Percentiles rank a stretch among this genome's conserved stretches.
Conservation (phyloP, 2,797 vertebrate genomes). For the Morus bassanus region DNA sequence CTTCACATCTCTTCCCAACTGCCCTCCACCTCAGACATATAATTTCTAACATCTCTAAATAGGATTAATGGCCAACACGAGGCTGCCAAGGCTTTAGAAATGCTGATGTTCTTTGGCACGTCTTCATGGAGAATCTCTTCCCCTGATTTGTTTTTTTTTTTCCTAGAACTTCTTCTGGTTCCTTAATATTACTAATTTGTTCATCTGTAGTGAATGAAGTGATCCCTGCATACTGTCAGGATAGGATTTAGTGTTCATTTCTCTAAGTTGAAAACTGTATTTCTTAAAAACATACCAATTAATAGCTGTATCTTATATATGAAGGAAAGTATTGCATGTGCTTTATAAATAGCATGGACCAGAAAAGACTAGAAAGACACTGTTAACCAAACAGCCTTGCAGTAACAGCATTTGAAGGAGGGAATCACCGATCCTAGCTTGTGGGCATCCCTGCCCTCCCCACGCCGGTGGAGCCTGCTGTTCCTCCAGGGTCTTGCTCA, state of each 20-base stretch:
- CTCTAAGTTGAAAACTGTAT: background rate
- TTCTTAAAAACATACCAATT: background rate
- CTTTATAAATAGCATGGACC: background rate
- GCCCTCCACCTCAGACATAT: background rate
- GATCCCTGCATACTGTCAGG: background rate
- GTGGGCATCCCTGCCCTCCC: background rate
- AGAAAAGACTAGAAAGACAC: background rate
- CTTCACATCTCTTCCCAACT: background rate
- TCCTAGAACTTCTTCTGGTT: background rate
- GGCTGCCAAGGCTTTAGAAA: background rate
- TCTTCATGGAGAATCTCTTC: background rate
- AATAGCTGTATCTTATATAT: background rate
- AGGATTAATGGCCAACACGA: background rate
- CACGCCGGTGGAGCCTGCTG: accelerated
- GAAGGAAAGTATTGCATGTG: background rate
- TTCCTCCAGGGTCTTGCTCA: background rate
- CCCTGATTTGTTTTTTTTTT: background rate
- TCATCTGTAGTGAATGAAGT: background rate
- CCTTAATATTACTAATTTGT: background rate
- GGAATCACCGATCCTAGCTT: background rate
- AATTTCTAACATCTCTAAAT: background rate
- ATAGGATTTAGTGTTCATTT: background rate
- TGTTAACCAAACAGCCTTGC: background rate
- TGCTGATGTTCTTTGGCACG: background rate
- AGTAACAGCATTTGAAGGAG: background rate